phyloP scores from a whole-genome alignment of 2,797 vertebrate species.

The Syngnathus rostellatus region DNA sequence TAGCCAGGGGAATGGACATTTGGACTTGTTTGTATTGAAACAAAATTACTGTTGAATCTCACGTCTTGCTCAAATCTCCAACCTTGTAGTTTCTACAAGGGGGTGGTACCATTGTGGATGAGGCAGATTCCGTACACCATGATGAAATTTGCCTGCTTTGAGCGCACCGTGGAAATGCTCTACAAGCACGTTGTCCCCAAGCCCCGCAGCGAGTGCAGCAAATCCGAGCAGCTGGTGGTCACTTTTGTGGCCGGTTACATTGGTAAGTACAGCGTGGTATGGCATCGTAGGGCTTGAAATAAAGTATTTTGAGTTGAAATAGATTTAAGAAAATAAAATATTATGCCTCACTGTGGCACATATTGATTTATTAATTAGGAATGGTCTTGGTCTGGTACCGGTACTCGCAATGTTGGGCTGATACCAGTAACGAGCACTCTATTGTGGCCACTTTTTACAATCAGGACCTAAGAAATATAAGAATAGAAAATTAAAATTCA shows the following conservation, averaged over 20 bases:
- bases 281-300: too few species aligned
- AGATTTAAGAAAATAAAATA: too few species aligned
- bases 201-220: constrained; percentile 87
- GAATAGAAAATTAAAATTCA: too few species aligned
- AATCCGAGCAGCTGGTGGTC: constrained; percentile 87
- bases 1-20: constrained; percentile 69
- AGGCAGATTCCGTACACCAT: constrained; percentile 99
- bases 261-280: constrained; percentile 68
- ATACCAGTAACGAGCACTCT: too few species aligned
- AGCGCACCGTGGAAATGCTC: constrained; percentile 91
- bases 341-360: too few species aligned
- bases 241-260: constrained; percentile 96
- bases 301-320: too few species aligned
- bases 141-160: constrained; percentile 99
- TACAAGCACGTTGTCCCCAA: constrained; percentile 94
- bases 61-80: not conserved
- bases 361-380: too few species aligned
- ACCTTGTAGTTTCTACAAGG: constrained; percentile 87
- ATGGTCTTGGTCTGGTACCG: too few species aligned
- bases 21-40: not conserved
- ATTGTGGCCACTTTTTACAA: too few species aligned
- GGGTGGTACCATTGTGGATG: constrained; percentile 96
- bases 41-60: not conserved
- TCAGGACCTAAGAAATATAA: too few species aligned
- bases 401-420: too few species aligned